Evolutionary conservation across 2,113 vertebrate genomes (phyloP), one percentile per base, ranked within the genome.

Genomic region (Phoxinus phoxinus): DNA sequence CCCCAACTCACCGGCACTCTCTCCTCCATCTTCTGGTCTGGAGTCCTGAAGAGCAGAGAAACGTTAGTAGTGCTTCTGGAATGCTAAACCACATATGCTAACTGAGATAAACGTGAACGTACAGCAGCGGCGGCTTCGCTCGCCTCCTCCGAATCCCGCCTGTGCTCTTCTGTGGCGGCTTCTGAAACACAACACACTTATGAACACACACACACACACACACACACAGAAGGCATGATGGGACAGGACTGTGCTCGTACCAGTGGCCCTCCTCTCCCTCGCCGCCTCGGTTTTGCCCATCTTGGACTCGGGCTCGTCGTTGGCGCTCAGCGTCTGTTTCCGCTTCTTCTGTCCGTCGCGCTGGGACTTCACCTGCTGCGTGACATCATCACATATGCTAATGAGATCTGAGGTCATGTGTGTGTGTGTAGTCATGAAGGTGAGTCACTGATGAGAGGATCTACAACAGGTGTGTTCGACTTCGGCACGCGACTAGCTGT

Each of bases 341-440:
- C 94, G 93, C 90, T 94, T 95, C 90, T 95, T 95, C 88, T 94
- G 94, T 27, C 87, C 87, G 0, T 95, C 93, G 0, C 89, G 91
- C 81, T 91, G 93, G 15, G 91, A 90, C 59, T 92, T 94, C 35
- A 87, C 85, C 89, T 94, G 94, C 91, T 94, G 82, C 27, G 32
- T 3, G 19, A 77, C 75, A 56, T 48, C 74, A 56, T 46, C 41
- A 81, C 35, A 69, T 13, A 74, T 48, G 41, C 71, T 25, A 27
- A 74, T 74, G n/a, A 74, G 71, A 17, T 25, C 41, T 15, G 41
- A 46, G 71, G 19, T 21, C 67, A 37, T 2, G 67, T 72, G 23
- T 0, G 3, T 25, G 2, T 17, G 71, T 7, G 2, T 48, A 3
- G 23, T 27, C 1, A 44, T 46, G 41, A 73, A 37, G 3, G 32